These are phyloP conservation scores for Cephus spinipes DNA, from an alignment of 2,888 invertebrate species.

Conservation along the genomic window DNA sequence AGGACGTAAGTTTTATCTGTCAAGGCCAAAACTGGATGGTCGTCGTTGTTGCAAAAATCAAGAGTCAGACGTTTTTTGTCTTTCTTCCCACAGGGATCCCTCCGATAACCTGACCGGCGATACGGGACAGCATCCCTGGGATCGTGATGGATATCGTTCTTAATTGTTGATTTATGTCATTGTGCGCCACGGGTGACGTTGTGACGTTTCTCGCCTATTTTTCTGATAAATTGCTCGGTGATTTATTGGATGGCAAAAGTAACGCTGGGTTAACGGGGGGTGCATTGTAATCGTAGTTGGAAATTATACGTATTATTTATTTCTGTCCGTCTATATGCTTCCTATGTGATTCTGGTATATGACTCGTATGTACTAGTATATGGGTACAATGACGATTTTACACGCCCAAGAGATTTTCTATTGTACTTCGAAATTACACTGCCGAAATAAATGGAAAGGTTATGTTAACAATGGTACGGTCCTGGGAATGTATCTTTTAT, in stretches of 20 bases:
- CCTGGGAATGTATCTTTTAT: too few species aligned
- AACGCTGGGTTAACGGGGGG: background rate
- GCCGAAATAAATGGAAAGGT: background rate
- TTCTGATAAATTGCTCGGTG: background rate
- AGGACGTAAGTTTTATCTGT: conserved; percentile 26
- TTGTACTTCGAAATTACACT: background rate
- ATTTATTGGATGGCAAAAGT: background rate
- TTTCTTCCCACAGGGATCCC: background rate
- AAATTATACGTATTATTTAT: background rate
- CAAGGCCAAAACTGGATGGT: conserved; percentile 28
- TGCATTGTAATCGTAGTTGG: too few species aligned
- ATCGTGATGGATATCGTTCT: conserved; percentile 11
- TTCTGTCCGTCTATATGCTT: background rate
- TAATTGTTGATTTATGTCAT: conserved; percentile 13
- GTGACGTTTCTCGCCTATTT: background rate
- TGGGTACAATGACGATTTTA: background rate
- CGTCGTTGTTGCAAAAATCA: background rate
- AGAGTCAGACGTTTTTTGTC: background rate
- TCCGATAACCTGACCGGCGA: background rate
- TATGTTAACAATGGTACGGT: too few species aligned
- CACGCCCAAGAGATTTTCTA: background rate
- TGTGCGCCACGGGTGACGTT: background rate
- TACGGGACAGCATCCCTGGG: background rate
- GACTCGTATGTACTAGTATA: too few species aligned
- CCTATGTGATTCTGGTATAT: too few species aligned